phyloP scores from a whole-genome alignment of 2,113 vertebrate genomes.

The Grammomys surdaster region DNA sequence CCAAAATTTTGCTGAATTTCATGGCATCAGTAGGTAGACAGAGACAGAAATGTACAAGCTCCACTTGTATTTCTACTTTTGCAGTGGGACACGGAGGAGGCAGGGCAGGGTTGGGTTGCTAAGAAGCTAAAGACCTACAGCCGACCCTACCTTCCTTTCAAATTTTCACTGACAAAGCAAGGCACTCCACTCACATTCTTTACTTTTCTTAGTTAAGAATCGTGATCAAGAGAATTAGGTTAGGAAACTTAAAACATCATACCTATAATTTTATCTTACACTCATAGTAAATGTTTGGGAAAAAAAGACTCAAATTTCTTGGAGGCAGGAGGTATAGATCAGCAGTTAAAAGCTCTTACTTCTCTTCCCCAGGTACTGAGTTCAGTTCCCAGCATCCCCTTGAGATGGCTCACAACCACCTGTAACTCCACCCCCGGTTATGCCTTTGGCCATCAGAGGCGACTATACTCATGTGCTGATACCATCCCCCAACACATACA shows the following conservation, averaged over 20 bases:
- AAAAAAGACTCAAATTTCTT: background rate
- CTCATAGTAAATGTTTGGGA: slow-evolving; percentile 19
- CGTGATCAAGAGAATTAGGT: background rate
- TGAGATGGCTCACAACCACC: background rate
- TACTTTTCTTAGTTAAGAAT: slow-evolving; percentile 49
- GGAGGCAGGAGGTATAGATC: background rate
- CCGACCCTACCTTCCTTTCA: background rate
- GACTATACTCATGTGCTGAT: background rate
- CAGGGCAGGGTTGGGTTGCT: too few species aligned
- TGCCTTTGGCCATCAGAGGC: background rate
- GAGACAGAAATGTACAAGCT: background rate
- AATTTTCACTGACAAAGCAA: background rate
- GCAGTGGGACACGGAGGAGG: background rate
- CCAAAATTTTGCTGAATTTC: slow-evolving; percentile 16
- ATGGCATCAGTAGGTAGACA: background rate
- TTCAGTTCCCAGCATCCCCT: background rate
- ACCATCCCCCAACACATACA: too few species aligned
- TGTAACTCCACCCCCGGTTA: background rate
- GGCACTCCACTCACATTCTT: background rate
- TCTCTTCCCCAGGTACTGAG: background rate
- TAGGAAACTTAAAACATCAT: slow-evolving; percentile 31
- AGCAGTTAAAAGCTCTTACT: background rate
- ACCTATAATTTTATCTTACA: background rate
- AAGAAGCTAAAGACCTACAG: background rate
- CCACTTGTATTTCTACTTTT: background rate